Evolutionary conservation across 2,113 vertebrate genomes (phyloP), one percentile per base, ranked within the genome.

Genomic region (Trematomus loennbergii): DNA sequence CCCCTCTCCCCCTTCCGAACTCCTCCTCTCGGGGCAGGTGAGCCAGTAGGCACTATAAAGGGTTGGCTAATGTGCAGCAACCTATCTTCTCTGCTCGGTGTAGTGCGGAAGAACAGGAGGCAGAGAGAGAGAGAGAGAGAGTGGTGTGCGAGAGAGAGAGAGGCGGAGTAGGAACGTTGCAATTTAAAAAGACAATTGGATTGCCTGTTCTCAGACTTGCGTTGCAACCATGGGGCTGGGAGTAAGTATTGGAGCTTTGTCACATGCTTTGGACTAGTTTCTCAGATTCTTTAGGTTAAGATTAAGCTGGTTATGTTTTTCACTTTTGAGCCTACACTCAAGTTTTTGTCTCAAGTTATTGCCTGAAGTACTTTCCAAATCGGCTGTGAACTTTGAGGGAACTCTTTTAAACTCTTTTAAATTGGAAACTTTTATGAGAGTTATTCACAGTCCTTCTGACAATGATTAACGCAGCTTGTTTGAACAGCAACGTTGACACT

Each of bases 141-240:
- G 80, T 61, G 83, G 81, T 40, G 36, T 40, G 36, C 8, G 36
- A 7, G 74, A 75, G 83, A 80, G 82, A 86, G 83, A 89, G 89
- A 91, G 92, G 87, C 87, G 88, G 89, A 80, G 87, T 82, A 88
- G 83, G 86, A 88, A 88, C 89, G 81, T 88, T 84, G 72, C 72
- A 91, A 85, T 92, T 93, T 91, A 83, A 88, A 89, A 84, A 89
- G 83, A 90, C 87, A 93, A 87, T 83, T 87, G 88, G 84, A 91
- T 82, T 91, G 89, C 90, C 72, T 78, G 69, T 80, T 90, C 81
- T 85, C 72, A 82, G 65, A 88, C 83, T 82, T 63, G 59, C 61
- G 12, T 61, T 81, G 85, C 92, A 92, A 94, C 78, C 89, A 95
- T 95, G 94, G 94, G 94, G 82, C 91, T 94, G 64, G 94, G 94